These are phyloP conservation scores for Tetraodon nigroviridis DNA, from an alignment of 2,113 vertebrate species.

Conservation along the genomic window DNA sequence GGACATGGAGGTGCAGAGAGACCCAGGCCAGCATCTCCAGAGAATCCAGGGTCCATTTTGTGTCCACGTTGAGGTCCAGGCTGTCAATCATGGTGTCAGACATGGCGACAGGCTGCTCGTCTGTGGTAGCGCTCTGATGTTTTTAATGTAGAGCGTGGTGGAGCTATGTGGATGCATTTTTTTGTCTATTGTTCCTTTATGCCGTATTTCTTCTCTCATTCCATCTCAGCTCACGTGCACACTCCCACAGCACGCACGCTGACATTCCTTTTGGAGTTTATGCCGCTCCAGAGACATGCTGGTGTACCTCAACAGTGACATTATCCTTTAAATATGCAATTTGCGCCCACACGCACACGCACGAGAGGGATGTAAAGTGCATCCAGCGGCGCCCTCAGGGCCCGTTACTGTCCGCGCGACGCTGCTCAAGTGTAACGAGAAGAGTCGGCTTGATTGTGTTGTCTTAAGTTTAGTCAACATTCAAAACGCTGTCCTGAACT, in stretches of 20 bases:
- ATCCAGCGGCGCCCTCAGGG: background rate
- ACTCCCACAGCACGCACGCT: background rate
- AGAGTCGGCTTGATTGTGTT: no score
- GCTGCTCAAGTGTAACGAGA: background rate
- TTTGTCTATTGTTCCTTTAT: background rate
- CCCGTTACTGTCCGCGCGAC: background rate
- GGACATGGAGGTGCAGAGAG: conserved; percentile 46
- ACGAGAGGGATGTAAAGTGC: background rate
- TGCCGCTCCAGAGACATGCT: conserved; percentile 6
- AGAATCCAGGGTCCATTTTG: conserved; percentile 32
- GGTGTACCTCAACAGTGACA: background rate
- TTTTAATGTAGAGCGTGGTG: background rate
- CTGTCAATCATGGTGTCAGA: conserved; percentile 34
- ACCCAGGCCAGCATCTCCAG: conserved; percentile 37
- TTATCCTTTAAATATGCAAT: background rate
- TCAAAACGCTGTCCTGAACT: background rate
- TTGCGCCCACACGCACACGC: conserved; percentile 4
- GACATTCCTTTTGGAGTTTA: conserved; percentile 1
- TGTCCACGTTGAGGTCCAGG: conserved; percentile 30
- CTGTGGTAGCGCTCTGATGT: conserved; percentile 22
- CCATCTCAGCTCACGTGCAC: background rate
- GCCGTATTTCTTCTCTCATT: background rate
- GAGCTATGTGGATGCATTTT: background rate
- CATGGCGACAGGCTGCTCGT: conserved; percentile 33
- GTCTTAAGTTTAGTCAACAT: background rate